phyloP scores from a whole-genome alignment of 2,888 invertebrate genomes.

The Euplexia lucipara region DNA sequence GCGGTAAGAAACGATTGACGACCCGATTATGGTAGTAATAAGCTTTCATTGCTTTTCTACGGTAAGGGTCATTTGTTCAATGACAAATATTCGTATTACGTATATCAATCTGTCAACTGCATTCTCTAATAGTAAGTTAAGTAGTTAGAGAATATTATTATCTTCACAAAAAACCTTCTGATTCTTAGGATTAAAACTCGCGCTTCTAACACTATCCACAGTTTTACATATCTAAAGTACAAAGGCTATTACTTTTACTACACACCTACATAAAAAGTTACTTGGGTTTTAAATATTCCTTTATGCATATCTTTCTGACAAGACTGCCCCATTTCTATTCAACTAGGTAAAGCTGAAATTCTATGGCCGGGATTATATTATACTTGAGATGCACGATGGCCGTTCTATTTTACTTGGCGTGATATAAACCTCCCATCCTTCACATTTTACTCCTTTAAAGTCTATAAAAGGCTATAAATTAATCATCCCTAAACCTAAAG shows the following conservation, averaged over 20 bases:
- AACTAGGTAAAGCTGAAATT: slow-evolving; percentile 50
- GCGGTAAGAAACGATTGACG: slow-evolving; percentile 12
- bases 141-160: neutral
- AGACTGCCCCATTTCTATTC: slow-evolving; percentile 57
- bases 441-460: slow-evolving; percentile 18
- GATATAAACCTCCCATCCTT: slow-evolving; percentile 19
- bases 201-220: neutral
- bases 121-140: neutral
- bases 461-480: slow-evolving; percentile 1
- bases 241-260: slow-evolving; percentile 29
- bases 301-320: slow-evolving; percentile 46
- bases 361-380: slow-evolving; percentile 51
- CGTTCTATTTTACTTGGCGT: slow-evolving; percentile 27
- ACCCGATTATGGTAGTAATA: slow-evolving; percentile 5
- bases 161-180: neutral
- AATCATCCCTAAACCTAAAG: slow-evolving; percentile 1
- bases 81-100: slow-evolving; percentile 16
- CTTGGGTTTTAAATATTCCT: slow-evolving; percentile 52
- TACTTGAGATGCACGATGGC: slow-evolving; percentile 36
- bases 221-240: slow-evolving; percentile 36
- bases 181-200: neutral
- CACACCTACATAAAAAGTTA: slow-evolving; percentile 47
- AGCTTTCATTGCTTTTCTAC: slow-evolving; percentile 8
- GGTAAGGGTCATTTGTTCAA: neutral
- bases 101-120: neutral